Base-by-base conservation (phyloP, 2,113 vertebrate species). In the Trichomycterus rosablanca region DNA sequence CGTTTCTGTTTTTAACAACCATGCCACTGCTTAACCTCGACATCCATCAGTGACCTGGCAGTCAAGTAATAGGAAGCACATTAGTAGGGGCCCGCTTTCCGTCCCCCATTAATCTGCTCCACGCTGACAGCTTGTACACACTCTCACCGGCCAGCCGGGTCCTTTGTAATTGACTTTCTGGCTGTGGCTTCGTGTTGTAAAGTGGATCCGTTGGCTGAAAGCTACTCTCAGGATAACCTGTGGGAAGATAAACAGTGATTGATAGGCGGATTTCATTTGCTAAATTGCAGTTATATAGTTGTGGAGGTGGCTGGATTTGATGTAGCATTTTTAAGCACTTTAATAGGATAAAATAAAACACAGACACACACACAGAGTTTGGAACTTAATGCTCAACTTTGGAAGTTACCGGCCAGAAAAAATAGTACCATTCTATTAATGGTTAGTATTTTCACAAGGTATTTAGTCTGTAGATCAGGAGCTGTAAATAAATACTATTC, bases 61-160 rank as follows among this genome's bases (percentile, higher is more conserved):
- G 58, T 53, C 46, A 52, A 52, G 26, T 22, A 57, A 58, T 37
- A 30, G 37, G 23, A 63, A 62, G 50, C 48, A 37, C 52, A 67
- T 58, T 39, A 54, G 48, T 2, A 59, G 19, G 11, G 42, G 18
- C 54, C 23, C 48, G 24, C 8, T 12, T 28, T 22, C 16, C 19
- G 7, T 30, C 34, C 46, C 16, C 22, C 32, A 49, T 57, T 65
- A 65, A 57, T 57, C 34, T 39, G 23, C 5, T 4, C 40, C 20
- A 35, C 6, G 24, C 20, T 42, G 22, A 56, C 23, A 42, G 16
- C 20, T 44, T 6, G 20, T 14, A 46, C 32, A 45, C 22, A 2
- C 12, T 24, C 6, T 50, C 40, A 44, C 20, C 7, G 7, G 62
- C 51, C 15, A 3, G 16, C 10, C 44, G 12, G 40, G 11, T 10